Base-by-base conservation (phyloP, 2,113 vertebrate genomes). In the Clarias macrocephalus region DNA sequence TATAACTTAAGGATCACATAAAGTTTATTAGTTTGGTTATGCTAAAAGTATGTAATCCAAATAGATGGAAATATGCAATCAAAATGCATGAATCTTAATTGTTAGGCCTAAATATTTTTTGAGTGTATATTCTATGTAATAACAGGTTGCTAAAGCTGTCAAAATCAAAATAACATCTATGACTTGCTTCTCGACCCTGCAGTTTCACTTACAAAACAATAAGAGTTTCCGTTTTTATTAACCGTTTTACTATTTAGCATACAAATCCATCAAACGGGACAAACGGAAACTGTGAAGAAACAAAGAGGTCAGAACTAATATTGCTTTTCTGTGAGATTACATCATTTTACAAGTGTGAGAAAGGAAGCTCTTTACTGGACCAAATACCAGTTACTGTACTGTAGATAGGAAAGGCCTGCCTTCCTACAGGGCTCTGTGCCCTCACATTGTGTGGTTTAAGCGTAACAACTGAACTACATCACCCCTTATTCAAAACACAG, bases 221-320 rank as follows among this genome's bases (percentile, higher is more conserved):
- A 84, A 59, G 28, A 37, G 65, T 83, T 72, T 72, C 63, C 48
- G 48, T 77, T 80, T 86, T 87, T 84, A 84, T 80, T 62, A 80
- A 70, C 85, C n/a, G 9, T 56, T 84, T 85, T 63, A 54, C 72
- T 48, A 75, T 76, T 80, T 63, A 80, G 82, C 82, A 66, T 76
- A 84, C 33, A 82, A 89, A 89, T 89, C 85, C 33, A 87, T 87
- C 85, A 76, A 48, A 25, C 73, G 33, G 66, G 82, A 87, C 88
- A 87, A 60, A 70, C 66, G 42, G 73, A 37, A 85, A 33, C 56
- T 30, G 66, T 60, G 57, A 87, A 54, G 65, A 73, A 89, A 89
- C 88, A 89, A 89, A 87, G 77, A 85, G 76, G 25, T 68, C 77
- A 75, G 48, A 42, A 76, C 62, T 68, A 89, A 89, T 87, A 79